Conservation (phyloP, 2,797 vertebrate species). For the Echeneis naucrates region DNA sequence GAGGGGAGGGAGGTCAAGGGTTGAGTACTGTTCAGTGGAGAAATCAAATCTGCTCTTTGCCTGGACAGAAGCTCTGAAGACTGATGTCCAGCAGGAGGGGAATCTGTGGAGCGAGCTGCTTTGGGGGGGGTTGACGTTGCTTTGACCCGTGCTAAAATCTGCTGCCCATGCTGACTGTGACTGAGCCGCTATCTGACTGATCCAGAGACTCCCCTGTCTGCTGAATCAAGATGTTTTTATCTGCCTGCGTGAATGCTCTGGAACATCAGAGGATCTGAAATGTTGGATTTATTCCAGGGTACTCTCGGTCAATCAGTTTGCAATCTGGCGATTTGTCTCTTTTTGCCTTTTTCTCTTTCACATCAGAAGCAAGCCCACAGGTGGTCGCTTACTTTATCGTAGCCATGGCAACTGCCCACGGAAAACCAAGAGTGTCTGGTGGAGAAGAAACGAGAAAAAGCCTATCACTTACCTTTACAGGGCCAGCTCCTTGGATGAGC, state of each 20-base stretch:
- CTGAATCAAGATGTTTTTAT: conserved; percentile 68
- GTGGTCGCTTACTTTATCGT: conserved; percentile 79
- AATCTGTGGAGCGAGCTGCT: conserved; percentile 45
- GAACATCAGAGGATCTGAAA: conserved; percentile 68
- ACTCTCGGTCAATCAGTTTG: conserved; percentile 72
- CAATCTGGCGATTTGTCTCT: conserved; percentile 72
- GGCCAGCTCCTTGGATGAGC: conserved; percentile 61
- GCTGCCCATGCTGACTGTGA: conserved; percentile 51
- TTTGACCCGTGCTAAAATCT: conserved; percentile 68
- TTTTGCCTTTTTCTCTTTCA: conserved; percentile 56
- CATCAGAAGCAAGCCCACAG: conserved; percentile 78
- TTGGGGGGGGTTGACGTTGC: conserved; percentile 35
- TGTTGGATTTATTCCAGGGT: conserved; percentile 68
- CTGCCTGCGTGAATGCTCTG: conserved; percentile 44
- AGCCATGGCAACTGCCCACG: conserved; percentile 79
- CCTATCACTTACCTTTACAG: conserved; percentile 68
- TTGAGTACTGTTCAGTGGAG: conserved; percentile 78
- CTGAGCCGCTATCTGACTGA: conserved; percentile 53
- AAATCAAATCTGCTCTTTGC: conserved; percentile 80
- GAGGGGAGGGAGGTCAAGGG: conserved; percentile 78
- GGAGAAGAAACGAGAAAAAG: conserved; percentile 46
- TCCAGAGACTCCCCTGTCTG: conserved; percentile 53
- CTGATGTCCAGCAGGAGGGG: conserved; percentile 75
- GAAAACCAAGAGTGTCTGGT: conserved; percentile 68
- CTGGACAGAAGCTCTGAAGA: conserved; percentile 76